Base-by-base conservation (phyloP, 2,113 vertebrate species). In the Turnix velox region DNA sequence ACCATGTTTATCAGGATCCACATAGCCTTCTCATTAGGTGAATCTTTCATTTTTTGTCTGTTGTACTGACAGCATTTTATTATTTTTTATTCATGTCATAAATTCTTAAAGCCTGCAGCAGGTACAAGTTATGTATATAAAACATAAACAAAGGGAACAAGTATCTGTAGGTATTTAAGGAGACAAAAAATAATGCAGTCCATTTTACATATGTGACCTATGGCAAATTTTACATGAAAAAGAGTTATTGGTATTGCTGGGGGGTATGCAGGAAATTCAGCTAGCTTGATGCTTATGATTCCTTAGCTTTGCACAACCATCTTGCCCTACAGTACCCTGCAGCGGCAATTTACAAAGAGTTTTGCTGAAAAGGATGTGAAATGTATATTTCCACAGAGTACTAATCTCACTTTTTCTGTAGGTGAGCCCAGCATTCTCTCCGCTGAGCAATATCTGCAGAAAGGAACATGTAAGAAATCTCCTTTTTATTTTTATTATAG, bases 291-390 rank as follows among this genome's bases (percentile, higher is more conserved):
- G 31, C 30, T 66, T 61, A 39, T 81, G 7, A 45, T 90, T 17
- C 25, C 8, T 31, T 52, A 33, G 45, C 31, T 37, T 31, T 27
- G 8, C 2, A 1, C 75, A 54, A 19, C 57, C 51, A 48, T 28
- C 51, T 18, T 10, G 28, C 69, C 20, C 35, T 72, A 9, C 18
- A 2, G 15, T 40, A 39, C 19, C 19, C 30, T 3, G 0, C 0
- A 1, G 24, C 37, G 51, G 6, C 30, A 80, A 40, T 48, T 40
- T 52, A 14, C 39, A 52, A 33, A 55, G 24, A 24, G 9, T 22
- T 59, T 30, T 58, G 52, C 66, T 73, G 39, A 58, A 69, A 46
- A 74, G 35, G 18, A 24, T 45, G 23, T 3, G 10, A 79, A 74
- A n/a, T 1, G 1, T 31, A 12, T 3, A 33, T 74, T 68, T 63